Evolutionary conservation across 2,113 vertebrate species (phyloP).

Genomic region (Cyphomyrus discorhynchus): DNA sequence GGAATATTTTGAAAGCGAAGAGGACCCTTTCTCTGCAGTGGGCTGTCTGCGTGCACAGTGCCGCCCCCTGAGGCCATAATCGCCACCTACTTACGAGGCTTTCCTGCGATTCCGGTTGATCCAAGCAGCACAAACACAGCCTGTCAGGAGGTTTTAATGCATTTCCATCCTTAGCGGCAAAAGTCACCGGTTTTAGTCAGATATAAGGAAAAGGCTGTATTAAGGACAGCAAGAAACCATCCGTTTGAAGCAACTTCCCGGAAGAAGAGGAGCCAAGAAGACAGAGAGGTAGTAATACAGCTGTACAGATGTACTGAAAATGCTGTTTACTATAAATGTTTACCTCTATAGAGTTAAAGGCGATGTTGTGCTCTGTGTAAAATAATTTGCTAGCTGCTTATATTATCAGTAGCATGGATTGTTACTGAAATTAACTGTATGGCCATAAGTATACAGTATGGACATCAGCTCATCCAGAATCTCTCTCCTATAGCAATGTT

Average conservation of each 20-base stretch:
- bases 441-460: not conserved
- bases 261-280: not conserved
- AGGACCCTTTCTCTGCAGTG: not conserved
- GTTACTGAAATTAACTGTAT: not conserved
- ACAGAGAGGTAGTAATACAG: not conserved
- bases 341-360: not conserved
- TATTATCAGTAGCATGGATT: not conserved
- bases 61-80: not conserved
- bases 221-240: not conserved
- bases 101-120: not conserved
- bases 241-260: not conserved
- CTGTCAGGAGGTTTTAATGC: not conserved
- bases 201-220: not conserved
- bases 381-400: not conserved
- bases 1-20: not conserved
- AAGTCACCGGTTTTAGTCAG: not conserved
- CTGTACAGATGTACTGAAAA: not conserved
- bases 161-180: not conserved
- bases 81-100: not conserved
- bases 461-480: not conserved
- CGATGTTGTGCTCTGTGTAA: not conserved
- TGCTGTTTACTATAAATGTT: not conserved
- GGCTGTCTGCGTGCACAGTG: not conserved
- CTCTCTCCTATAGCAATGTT: not conserved
- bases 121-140: not conserved